A percentile compares a stretch with the other conserved stretches of the same genome.
Evolutionary conservation across 2,113 vertebrate genomes (phyloP).

Genomic region (Gallinago jamesoni): DNA sequence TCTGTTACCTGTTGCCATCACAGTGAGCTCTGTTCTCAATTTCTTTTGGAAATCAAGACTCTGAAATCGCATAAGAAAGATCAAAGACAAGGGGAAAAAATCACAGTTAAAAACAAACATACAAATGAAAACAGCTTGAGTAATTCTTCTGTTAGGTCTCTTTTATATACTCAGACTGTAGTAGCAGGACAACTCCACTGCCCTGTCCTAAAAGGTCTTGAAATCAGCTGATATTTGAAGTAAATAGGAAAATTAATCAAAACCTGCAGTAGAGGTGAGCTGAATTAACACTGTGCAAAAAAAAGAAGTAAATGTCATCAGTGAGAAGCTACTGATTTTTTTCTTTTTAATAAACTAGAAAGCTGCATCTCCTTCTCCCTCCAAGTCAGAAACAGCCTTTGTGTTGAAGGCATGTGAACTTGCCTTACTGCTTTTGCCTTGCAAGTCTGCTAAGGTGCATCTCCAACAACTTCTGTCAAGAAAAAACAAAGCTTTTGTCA

Average conservation of each 20-base stretch:
- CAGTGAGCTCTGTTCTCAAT: neutral
- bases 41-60: neutral
- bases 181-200: neutral
- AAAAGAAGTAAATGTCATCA: neutral
- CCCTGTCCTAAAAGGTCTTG: neutral
- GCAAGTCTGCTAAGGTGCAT: conserved; percentile 26
- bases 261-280: neutral
- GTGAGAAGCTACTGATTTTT: neutral
- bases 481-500: conserved; percentile 26
- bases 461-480: conserved; percentile 31
- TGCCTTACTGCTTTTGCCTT: conserved; percentile 33
- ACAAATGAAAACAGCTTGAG: neutral
- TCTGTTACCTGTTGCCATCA: neutral
- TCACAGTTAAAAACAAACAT: neutral
- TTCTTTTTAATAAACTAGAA: conserved; percentile 44
- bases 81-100: neutral
- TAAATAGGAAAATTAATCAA: conserved; percentile 39
- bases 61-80: neutral
- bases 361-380: conserved; percentile 33
- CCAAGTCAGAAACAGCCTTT: conserved; percentile 37
- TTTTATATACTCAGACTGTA: neutral
- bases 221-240: conserved; percentile 38
- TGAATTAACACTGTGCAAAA: conserved; percentile 23
- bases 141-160: neutral
- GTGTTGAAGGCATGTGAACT: conserved; percentile 39